Base-by-base conservation (phyloP, 2,888 invertebrate genomes). In the Calameuta filiformis region DNA sequence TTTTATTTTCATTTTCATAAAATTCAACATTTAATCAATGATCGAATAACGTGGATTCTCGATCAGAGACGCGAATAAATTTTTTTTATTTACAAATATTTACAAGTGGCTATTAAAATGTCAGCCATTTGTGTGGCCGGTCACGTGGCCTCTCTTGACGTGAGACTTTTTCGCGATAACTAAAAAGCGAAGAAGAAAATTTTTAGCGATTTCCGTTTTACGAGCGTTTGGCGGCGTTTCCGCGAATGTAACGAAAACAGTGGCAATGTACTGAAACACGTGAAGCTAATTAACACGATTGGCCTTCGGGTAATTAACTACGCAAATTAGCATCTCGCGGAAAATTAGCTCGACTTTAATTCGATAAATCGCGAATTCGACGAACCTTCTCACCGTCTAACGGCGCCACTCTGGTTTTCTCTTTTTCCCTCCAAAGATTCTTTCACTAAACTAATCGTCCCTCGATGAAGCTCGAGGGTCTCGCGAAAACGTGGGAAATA, bases 231-330 rank as follows among this genome's bases (percentile, higher is more conserved):
- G 0, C 15, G 35, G 30, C 30, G 30, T 34, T 56, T 69, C 73
- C 37, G 37, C 73, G 77, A 56, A 68, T 73, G 78, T 31, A 79
- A 75, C 75, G 68, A 77, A 75, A 81, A 79, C 77, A 68, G 78
- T 78, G 80, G 81, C 81, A 82, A 85, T 82, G 83, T 81, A 81
- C 82, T 82, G 40, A 56, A 56, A 23, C 56, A 9, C 56, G 56
- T 79, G 82, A 79, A 83, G 84, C 84, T 83, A 84, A 86, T 86
- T 85, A 84, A 83, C 80, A 79, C 83, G 81, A 84, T 85, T 84
- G 83, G 82, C 83, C 83, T 82, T 80, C 81, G 81, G 83, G 80
- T 82, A 82, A 85, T 85, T 84, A 82, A 82, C 83, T 83, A 75
- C 79, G 79, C 82, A 81, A 86, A 85, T 80, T 79, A 82, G 79